Evolutionary conservation across 2,113 vertebrate species (phyloP), one percentile per base, ranked within the genome.

Genomic region (Ivindomyrus marchei): DNA sequence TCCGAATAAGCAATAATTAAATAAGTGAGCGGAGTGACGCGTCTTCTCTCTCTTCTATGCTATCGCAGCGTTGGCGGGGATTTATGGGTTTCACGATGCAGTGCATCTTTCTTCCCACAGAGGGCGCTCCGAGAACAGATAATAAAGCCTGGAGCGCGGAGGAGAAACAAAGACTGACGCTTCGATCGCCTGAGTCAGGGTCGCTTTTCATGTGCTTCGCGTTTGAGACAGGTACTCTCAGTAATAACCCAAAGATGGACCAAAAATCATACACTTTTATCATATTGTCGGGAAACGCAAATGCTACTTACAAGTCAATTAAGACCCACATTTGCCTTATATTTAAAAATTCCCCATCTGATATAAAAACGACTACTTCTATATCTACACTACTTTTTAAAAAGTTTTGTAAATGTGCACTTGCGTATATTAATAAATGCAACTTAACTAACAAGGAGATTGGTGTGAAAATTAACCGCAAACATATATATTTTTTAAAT

Each of bases 41-140:
- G 7, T 62, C 7, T 9, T 27, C 9, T 10, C 2, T 62, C 56
- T 9, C 56, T 19, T 7, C n/a, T 3, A 10, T n/a, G 24, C 24
- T 10, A 31, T 13, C 27, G 10, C 62, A 11, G n/a, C 62, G 3
- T 70, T 70, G 27, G 62, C 27, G 1, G 10, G 62, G 9, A 70
- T 70, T 27, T 27, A 31, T 5, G 36, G 31, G 36, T 80, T 39
- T 42, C 15, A 39, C 74, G 36, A 7, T 85, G 83, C 45, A 47
- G 39, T 85, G 42, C 9, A 21, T 85, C 1, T 47, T n/a, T 47
- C 7, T 47, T 47, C 83, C 83, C 19, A 24, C 45, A 85, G 83
- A 85, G 42, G 45, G 83, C 39, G 83, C 83, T 85, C 83, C 83
- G 83, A 10, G 83, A 85, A 46, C 83, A n/a, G 83, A 45, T n/a